Evolutionary conservation across 2,113 vertebrate genomes (phyloP), one percentile per base, ranked within the genome.

Genomic region (Regulus satrapa): DNA sequence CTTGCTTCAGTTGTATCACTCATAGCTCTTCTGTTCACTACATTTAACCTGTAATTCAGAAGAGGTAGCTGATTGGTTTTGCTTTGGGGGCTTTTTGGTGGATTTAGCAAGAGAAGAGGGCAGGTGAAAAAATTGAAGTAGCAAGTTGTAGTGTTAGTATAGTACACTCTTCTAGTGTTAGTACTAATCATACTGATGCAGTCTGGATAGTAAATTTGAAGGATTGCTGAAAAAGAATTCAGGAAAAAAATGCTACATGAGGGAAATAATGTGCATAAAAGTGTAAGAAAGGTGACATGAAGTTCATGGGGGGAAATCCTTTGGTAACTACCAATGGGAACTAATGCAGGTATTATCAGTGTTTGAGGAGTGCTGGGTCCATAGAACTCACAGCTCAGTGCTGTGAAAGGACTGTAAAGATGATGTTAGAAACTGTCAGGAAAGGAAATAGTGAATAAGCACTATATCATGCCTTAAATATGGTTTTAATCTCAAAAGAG

Each of bases 21-120:
- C 0, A 0, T 38, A 15, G 18, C 21, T 84, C n/a, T 69, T 72
- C 58, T 68, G 45, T 76, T 45, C 3, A 1, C 34, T 83, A 1
- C 21, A 21, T 71, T 67, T 72, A 67, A 49, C 8, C 69, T 32
- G 14, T 41, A 8, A 93, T 36, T 72, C 64, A 88, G 21, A 76
- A 64, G 81, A 4, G 2, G 52, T 56, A 61, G 38, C 8, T 29
- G 31, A 40, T 34, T 61, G 20, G 23, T 67, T 81, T 71, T 93
- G 18, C 28, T 85, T 63, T 81, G 23, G 23, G 3, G 12, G 8
- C 46, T 61, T 79, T 67, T 51, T 36, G 8, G 9, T 18, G 15
- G n/a, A 56, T 87, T 58, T 74, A 69, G 38, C n/a, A 66, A 51
- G 29, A 75, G 34, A 48, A 8, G n/a, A 23, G 82, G 43, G 34